Evolutionary conservation across 2,888 invertebrate genomes (phyloP).

Genomic region (Prenolepis imparis): DNA sequence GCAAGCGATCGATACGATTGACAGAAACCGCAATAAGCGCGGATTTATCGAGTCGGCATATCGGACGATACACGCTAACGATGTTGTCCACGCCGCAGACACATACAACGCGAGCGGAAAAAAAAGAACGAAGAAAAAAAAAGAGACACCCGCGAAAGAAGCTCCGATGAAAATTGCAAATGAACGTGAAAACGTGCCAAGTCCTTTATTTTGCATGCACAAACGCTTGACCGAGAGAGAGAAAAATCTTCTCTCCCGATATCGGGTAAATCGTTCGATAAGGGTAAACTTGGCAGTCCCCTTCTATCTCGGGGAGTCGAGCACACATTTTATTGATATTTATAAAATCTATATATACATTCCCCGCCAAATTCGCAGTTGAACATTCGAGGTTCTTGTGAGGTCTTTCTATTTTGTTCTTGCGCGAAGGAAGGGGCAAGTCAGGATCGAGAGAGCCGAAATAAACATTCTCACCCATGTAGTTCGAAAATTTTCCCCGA

Average conservation of each 20-base stretch:
- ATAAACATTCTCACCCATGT: conserved; percentile 10
- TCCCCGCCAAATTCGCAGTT: not conserved
- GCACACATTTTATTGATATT: not conserved
- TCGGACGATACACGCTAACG: not conserved
- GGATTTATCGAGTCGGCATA: conserved; percentile 52
- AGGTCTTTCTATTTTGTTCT: too few relatives aligned
- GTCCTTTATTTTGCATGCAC: conserved; percentile 11
- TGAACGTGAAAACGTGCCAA: conserved; percentile 11
- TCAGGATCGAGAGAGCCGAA: too few relatives aligned
- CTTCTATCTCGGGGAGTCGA: not conserved
- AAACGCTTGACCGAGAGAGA: not conserved
- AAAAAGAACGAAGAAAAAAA: not conserved
- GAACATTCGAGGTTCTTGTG: not conserved
- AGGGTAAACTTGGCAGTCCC: not conserved
- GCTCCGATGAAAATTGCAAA: conserved; percentile 41
- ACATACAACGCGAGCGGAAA: not conserved
- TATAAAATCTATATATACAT: not conserved
- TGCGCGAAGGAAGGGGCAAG: not conserved
- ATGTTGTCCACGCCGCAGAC: conserved; percentile 8
- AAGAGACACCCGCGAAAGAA: not conserved
- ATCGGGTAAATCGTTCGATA: conserved; percentile 16
- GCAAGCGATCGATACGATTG: conserved; percentile 40
- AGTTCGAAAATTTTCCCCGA: conserved; percentile 23
- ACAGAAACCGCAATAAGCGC: conserved; percentile 59
- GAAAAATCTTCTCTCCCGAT: not conserved